Conservation (phyloP, 2,888 invertebrate species). For the Dynastes maya region DNA sequence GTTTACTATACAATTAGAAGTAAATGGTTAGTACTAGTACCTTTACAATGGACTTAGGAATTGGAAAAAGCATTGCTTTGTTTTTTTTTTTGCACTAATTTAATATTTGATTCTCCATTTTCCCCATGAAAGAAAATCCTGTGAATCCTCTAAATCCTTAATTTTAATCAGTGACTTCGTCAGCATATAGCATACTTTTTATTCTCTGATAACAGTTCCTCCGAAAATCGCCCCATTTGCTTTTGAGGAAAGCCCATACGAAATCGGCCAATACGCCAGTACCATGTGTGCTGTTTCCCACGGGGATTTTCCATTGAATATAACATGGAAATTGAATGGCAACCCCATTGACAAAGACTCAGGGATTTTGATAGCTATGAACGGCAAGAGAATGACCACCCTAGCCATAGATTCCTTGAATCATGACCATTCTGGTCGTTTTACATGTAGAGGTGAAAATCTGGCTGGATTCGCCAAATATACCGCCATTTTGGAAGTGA, state of each 20-base stretch:
- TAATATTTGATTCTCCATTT: too few relatives aligned
- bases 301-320: conserved; percentile 73
- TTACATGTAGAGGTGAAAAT: conserved; percentile 82
- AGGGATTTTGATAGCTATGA: conserved; percentile 56
- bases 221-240: conserved; percentile 82
- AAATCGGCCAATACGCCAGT: conserved; percentile 71
- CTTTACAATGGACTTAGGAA: too few relatives aligned
- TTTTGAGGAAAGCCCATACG: conserved; percentile 79
- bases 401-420: conserved; percentile 61
- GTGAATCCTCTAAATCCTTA: too few relatives aligned
- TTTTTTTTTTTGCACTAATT: too few relatives aligned
- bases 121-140: too few relatives aligned
- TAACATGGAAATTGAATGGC: conserved; percentile 74
- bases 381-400: conserved; percentile 73
- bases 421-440: conserved; percentile 75
- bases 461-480: conserved; percentile 79
- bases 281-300: conserved; percentile 69
- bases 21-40: conserved; percentile 74
- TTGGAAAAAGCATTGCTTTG: too few relatives aligned
- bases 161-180: neutral
- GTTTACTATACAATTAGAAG: conserved; percentile 79
- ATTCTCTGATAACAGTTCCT: conserved; percentile 74
- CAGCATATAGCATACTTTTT: neutral
- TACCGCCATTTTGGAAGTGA: conserved; percentile 80
- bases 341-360: conserved; percentile 58